Conservation (phyloP, 2,113 vertebrate genomes). For the Crocuta crocuta region DNA sequence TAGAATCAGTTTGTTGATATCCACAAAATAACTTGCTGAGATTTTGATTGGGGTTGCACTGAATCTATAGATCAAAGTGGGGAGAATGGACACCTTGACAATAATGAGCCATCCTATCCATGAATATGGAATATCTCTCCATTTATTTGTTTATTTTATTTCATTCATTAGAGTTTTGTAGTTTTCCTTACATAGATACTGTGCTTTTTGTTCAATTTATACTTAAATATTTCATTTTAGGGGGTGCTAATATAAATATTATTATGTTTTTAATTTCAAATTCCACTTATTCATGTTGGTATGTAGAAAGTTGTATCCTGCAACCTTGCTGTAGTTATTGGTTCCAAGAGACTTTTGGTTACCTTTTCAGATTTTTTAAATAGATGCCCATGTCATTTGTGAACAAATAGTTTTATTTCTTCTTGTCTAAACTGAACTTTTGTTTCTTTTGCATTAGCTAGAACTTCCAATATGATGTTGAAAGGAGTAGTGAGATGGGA, state of each 20-base stretch:
- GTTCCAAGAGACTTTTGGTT: not conserved
- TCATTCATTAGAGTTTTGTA: not conserved
- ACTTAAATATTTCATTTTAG: not conserved
- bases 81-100: not conserved
- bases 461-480: not conserved
- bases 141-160: not conserved
- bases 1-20: not conserved
- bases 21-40: not conserved
- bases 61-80: not conserved
- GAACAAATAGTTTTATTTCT: not conserved
- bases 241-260: not conserved
- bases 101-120: not conserved
- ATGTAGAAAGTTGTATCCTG: not conserved
- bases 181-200: not conserved
- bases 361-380: not conserved
- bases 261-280: not conserved
- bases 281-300: not conserved
- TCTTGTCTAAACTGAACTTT: not conserved
- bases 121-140: not conserved
- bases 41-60: not conserved
- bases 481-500: not conserved
- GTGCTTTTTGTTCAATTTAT: not conserved
- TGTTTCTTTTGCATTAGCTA: not conserved
- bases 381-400: not conserved
- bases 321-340: not conserved